Evolutionary conservation across 2,888 invertebrate species (phyloP).

Genomic region (Apamea anceps): DNA sequence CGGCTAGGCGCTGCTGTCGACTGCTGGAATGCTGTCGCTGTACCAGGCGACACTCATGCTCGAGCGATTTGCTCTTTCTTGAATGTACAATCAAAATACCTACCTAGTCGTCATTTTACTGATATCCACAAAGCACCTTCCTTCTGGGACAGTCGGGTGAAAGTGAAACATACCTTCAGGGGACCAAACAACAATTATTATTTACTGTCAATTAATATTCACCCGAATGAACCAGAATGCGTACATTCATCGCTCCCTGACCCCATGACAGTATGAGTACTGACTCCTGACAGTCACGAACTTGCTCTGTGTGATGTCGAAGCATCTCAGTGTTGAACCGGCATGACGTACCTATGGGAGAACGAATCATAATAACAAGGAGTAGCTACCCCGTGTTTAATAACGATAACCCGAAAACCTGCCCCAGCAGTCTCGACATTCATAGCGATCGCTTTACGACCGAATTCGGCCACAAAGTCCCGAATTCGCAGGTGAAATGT

Average conservation of each 20-base stretch:
- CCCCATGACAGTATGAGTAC: background rate
- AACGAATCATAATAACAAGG: background rate
- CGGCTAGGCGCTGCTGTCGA: background rate
- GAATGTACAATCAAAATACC: background rate
- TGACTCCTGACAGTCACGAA: background rate
- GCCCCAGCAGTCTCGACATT: too few relatives aligned
- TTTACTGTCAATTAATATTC: background rate
- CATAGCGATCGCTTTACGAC: too few relatives aligned
- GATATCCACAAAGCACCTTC: background rate
- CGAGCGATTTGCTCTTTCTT: background rate
- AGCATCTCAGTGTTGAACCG: background rate
- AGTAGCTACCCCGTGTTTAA: background rate
- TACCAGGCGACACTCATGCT: background rate
- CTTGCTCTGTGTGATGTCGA: background rate
- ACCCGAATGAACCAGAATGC: background rate
- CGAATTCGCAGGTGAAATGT: too few relatives aligned
- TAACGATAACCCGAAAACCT: background rate
- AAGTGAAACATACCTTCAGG: background rate
- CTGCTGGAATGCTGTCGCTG: background rate
- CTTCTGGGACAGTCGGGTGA: background rate
- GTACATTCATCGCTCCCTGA: background rate
- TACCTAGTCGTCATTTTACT: background rate
- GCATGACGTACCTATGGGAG: background rate
- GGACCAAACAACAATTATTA: background rate
- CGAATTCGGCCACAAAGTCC: too few relatives aligned